Conservation (phyloP, 2,888 invertebrate genomes). For the Mesoligia furuncula region DNA sequence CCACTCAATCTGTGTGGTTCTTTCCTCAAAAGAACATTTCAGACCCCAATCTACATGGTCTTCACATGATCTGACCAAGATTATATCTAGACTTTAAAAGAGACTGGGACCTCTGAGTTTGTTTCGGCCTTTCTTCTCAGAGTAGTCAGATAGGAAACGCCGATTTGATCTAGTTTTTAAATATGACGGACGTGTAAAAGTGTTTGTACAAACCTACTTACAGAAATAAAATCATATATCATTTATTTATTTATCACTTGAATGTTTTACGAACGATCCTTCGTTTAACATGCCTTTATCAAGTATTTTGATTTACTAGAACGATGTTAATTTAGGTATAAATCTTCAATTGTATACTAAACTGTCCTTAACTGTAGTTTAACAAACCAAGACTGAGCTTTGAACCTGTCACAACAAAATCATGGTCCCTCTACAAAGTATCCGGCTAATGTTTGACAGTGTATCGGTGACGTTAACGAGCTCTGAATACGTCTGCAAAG, state of each 20-base stretch:
- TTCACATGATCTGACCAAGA: no score
- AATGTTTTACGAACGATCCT: not conserved
- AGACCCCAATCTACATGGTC: no score
- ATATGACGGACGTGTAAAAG: no score
- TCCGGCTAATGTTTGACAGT: slow-evolving; percentile 76
- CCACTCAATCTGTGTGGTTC: no score
- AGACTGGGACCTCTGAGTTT: no score
- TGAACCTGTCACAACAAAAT: not conserved
- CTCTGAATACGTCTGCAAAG: slow-evolving; percentile 64
- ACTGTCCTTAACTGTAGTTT: not conserved
- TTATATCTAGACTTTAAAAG: no score
- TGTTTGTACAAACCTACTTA: no score
- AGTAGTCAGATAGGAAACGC: no score
- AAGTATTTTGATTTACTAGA: not conserved
- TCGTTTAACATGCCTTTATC: not conserved
- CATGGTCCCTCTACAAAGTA: slow-evolving; percentile 67
- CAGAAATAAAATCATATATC: no score
- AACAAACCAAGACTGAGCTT: not conserved
- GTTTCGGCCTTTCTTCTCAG: no score
- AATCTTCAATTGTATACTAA: not conserved
- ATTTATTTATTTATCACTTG: not conserved
- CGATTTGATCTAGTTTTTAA: no score
- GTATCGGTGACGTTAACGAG: slow-evolving; percentile 74
- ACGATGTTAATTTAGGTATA: not conserved
- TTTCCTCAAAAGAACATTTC: no score